Evolutionary conservation across 2,797 vertebrate genomes (phyloP), one percentile per base, ranked within the genome.

Genomic region (Diplodus sargus): DNA sequence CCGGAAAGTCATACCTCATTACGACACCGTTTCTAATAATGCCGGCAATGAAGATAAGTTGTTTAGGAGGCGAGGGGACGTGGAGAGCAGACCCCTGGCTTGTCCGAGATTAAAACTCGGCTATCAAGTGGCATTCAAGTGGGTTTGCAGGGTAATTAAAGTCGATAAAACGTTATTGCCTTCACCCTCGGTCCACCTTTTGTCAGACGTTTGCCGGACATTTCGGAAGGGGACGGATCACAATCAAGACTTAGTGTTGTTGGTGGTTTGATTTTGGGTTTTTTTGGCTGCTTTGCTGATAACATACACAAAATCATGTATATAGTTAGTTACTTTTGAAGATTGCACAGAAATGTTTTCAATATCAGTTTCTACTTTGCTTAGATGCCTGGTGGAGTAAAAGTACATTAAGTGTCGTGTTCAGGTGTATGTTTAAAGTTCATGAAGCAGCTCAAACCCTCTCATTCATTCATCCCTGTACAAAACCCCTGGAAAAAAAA

Each of bases 1-100:
- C 79, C 81, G 79, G 57, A 88, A 85, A 90, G 85, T 85, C 86
- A 85, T 81, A 89, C 83, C 89, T 93, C 89, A 92, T 93, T 91
- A 94, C 25, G 3, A 59, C 47, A 2, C 48, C 1, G 80, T 62
- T 83, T 88, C 86, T 87, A 85, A 89, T 87, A 88, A 90, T 17
- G 73, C 74, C 11, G 15, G 53, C 59, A 85, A 89, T 76, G 87
- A 89, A 76, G 84, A 85, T 48, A 78, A 79, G 90, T 82, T 90
- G 81, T 90, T 90, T 81, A 74, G 89, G 82, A 86, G 88, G 76
- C 73, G 58, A 76, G 69, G 72, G 83, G 82, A 76, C 7, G 6
- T 18, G 15, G 76, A 82, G 69, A 62, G 73, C n/a, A 16, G 81
- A 88, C 78, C 85, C 78, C 83, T 60, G 78, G 63, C 87, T 90